Conservation (phyloP, 2,113 vertebrate species). For the Labeo rohita region DNA sequence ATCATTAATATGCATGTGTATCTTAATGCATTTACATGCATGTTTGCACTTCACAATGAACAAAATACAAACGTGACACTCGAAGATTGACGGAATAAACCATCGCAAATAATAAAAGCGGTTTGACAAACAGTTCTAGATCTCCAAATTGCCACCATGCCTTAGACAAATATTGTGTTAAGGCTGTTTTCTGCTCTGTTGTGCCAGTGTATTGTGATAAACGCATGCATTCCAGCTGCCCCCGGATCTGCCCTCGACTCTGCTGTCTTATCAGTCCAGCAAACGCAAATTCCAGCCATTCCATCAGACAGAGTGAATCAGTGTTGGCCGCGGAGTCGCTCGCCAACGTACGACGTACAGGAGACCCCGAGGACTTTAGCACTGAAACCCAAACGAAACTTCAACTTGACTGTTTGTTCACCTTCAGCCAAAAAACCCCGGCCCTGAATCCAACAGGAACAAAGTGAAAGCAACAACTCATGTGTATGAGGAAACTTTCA, state of each 20-base stretch:
- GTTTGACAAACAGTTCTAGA: not conserved
- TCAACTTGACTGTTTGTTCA: not conserved
- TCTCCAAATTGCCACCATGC: not conserved
- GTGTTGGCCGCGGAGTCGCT: slow-evolving; percentile 62
- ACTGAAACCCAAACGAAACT: slow-evolving; percentile 48
- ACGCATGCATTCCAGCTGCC: slow-evolving; percentile 48
- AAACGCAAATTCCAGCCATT: slow-evolving; percentile 71
- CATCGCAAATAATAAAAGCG: not conserved
- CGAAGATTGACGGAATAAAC: not conserved
- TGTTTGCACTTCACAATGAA: not conserved
- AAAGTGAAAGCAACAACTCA: not conserved
- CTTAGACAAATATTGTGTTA: slow-evolving; percentile 31
- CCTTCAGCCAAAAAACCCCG: not conserved
- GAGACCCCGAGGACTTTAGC: slow-evolving; percentile 26
- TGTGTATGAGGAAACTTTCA: not conserved
- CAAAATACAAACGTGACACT: not conserved
- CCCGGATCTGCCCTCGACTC: slow-evolving; percentile 15
- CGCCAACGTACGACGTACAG: slow-evolving; percentile 39
- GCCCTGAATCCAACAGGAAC: not conserved
- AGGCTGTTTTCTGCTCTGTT: not conserved
- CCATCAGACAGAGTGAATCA: slow-evolving; percentile 57
- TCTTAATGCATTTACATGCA: not conserved
- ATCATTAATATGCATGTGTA: not conserved
- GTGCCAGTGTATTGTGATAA: slow-evolving; percentile 31
- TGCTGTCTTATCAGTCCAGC: slow-evolving; percentile 50